Base-by-base conservation (phyloP, 2,113 vertebrate species). In the Miniopterus natalensis region DNA sequence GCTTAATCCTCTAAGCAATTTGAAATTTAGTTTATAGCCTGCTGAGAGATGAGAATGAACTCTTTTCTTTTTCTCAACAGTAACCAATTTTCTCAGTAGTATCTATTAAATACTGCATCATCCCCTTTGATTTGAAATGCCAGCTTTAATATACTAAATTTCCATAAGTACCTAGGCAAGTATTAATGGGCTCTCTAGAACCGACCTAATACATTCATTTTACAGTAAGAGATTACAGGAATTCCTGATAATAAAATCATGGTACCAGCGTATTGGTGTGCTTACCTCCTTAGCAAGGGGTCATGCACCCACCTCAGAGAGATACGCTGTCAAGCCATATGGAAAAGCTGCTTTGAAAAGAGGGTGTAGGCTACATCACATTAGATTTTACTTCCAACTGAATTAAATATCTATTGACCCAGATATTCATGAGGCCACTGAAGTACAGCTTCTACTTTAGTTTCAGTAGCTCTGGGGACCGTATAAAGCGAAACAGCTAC, bases 171-270 rank as follows among this genome's bases (percentile, higher is more conserved):
- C 23, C 63, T 7, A 49, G 10, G 14, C 7, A 74, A 47, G 1
- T 63, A 20, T 77, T 65, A 65, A 21, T 20, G 9, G 4, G 53
- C 42, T 75, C 29, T 85, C 71, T 49, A 79, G 71, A 84, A 12
- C 42, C 78, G 12, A 51, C 55, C 40, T 66, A 90, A 70, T 36
- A n/a, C 25, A 21, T 85, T 94, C 23, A 59, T 70, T 81, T 47
- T 84, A 75, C 2, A n/a, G 14, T 71, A 95, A 88, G 57, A 90
- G 21, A 87, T 66, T 86, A 85, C 31, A 45, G 25, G 25, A 84
- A 87, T 79, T 93, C 53, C 78, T 92, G 29, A 75, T 73, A 81
- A 89, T 85, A 73, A 83, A 86, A 74, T 89, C 8, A 27, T 75
- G 14, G 18, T 78, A 29, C 73, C 71, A 80, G 47, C 21, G 80